phyloP scores from a whole-genome alignment of 2,797 vertebrate genomes.

The Adelosebastes latens region DNA sequence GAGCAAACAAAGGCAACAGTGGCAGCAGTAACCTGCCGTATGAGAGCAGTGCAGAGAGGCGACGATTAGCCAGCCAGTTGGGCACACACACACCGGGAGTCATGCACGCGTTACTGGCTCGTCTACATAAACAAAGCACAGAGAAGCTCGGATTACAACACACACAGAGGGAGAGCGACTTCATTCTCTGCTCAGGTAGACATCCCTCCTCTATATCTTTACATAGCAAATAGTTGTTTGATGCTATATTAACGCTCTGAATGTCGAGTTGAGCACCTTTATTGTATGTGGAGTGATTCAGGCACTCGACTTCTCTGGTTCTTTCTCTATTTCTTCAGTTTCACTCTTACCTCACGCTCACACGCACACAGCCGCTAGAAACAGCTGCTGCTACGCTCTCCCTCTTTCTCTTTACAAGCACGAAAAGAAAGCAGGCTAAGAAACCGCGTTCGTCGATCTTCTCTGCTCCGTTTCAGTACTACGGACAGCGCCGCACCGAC shows the following conservation, averaged over 20 bases:
- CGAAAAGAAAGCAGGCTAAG: not conserved
- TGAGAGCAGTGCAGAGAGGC: too few relatives aligned
- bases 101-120: too few relatives aligned
- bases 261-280: too few relatives aligned
- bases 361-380: not conserved
- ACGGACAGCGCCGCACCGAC: not conserved
- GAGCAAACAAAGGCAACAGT: not conserved
- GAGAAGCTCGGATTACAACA: too few relatives aligned
- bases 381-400: not conserved
- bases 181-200: too few relatives aligned
- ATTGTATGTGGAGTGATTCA: not conserved
- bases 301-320: not conserved
- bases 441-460: not conserved
- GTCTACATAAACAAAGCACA: too few relatives aligned
- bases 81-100: too few relatives aligned
- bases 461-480: not conserved
- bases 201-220: too few relatives aligned
- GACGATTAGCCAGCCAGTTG: too few relatives aligned
- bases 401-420: not conserved
- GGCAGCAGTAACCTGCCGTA: accelerated
- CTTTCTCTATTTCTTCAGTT: not conserved
- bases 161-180: too few relatives aligned
- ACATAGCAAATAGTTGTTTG: too few relatives aligned
- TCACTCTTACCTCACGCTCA: not conserved
- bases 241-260: too few relatives aligned